Evolutionary conservation across 2,797 vertebrate genomes (phyloP).

Genomic region (Merluccius polli): DNA sequence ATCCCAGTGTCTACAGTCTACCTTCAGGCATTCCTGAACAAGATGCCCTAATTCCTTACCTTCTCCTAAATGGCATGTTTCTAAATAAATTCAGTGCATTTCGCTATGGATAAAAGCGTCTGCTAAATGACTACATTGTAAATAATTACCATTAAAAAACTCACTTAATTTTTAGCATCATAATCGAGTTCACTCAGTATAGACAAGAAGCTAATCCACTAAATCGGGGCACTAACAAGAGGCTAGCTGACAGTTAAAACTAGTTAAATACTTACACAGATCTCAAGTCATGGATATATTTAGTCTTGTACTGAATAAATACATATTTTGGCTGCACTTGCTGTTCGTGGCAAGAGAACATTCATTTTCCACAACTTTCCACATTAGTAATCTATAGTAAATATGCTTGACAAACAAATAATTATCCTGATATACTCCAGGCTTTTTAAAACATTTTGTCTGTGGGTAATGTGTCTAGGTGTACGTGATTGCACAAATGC

Average conservation of each 20-base stretch:
- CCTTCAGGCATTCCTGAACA: not conserved
- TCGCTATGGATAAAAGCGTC: not conserved
- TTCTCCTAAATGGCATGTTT: not conserved
- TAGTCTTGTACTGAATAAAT: not conserved
- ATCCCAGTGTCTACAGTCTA: not conserved
- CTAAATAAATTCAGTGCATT: not conserved
- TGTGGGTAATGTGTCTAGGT: constrained; percentile 22
- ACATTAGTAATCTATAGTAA: constrained; percentile 1
- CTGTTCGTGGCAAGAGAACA: not conserved
- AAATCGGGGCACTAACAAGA: not conserved
- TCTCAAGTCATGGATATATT: not conserved
- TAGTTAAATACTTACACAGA: not conserved
- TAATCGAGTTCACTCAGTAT: constrained; percentile 6
- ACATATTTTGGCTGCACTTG: constrained; percentile 3
- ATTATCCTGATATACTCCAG: constrained; percentile 32
- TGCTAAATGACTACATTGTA: not conserved
- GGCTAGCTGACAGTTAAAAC: not conserved
- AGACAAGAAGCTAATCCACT: not conserved
- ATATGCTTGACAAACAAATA: constrained; percentile 25
- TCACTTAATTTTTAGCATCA: not conserved
- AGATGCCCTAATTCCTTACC: not conserved
- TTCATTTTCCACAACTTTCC: not conserved
- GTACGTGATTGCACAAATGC: constrained; percentile 33
- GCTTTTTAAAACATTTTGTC: constrained; percentile 29
- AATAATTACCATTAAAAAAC: not conserved